These are phyloP conservation scores for Trachythela sp. DNA, from an alignment of 64 coral and sea anemone genomes.

Conservation along the genomic window DNA sequence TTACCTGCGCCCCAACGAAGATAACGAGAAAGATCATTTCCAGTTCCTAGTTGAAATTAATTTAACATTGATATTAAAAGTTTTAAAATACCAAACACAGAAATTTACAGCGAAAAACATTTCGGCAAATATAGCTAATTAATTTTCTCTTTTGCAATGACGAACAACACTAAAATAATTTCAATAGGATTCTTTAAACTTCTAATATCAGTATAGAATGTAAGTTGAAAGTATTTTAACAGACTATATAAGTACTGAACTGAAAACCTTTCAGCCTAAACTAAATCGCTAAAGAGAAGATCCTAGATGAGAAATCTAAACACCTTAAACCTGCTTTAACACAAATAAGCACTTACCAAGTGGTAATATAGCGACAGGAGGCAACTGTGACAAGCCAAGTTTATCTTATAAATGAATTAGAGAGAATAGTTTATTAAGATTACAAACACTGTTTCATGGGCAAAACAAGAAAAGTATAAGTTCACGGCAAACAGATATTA, in stretches of 20 bases:
- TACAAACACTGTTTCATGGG: background rate
- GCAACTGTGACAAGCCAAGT: conserved; percentile 76
- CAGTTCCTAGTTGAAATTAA: conserved; percentile 58
- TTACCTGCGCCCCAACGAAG: conserved; percentile 95
- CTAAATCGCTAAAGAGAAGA: no score
- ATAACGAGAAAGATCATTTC: conserved; percentile 86
- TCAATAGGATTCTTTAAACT: no score
- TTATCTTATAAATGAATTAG: conserved; percentile 54
- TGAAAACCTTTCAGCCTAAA: no score
- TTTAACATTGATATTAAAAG: background rate
- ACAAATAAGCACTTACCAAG: conserved; percentile 71
- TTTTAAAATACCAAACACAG: background rate
- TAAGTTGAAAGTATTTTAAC: no score
- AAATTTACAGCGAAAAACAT: background rate
- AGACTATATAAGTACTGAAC: no score
- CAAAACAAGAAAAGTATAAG: background rate
- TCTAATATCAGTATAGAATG: no score
- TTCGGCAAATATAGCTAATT: no score
- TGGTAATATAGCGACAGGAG: conserved; percentile 85
- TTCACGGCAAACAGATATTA: no score
- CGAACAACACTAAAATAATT: no score
- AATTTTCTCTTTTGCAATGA: no score
- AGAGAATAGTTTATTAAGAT: background rate
- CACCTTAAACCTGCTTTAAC: no score
- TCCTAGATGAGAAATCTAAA: no score